Base-by-base conservation (phyloP, 2,888 invertebrate species). In the Tricholauxania praeusta region DNA sequence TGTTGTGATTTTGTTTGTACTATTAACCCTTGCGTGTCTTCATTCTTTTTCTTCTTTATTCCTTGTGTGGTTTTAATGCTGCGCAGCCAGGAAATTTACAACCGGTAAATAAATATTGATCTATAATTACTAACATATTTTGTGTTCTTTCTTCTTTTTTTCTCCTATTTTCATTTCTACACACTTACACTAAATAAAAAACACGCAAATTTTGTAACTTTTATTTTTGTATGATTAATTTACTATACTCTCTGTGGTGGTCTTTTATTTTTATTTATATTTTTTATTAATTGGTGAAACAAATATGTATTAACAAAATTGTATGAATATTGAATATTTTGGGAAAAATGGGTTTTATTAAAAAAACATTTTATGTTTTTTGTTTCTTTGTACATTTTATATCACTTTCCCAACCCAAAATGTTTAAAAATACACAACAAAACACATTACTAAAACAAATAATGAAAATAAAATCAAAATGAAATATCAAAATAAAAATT, bases 41-140 rank as follows among this genome's bases (percentile, higher is more conserved):
- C 73, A 59, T 66, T 52, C 71, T 70, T 60, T 49, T 67, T 72
- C 72, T 62, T 67, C 59, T 52, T 73, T 57, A 55, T 39, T 74
- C 72, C 74, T 68, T 74, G 63, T 67, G 72, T 72, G 39, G 75
- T 70, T 74, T 57, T 70, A 19, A 55, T 66, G 78, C 76, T 75
- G 75, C 55, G 82, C 85, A 86, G 86, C 86, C 79, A 83, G 86
- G 86, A 86, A 86, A 82, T 83, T 86, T 82, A 81, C 82, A 79
- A 85, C 83, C 80, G 86, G 85, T 85, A 85, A 86, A 79, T 82
- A 79, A 81, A 78, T 80, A 79, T 76, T 78, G 78, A 79, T 80
- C 78, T 82, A 83, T 84, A 81, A 79, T 80, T 80, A 84, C 80
- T 84, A 83, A 82, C 81, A 78, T 77, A 80, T 77, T 77, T 75